Evolutionary conservation across 2,113 vertebrate genomes (phyloP).

Genomic region (Tachuris rubrigastra): DNA sequence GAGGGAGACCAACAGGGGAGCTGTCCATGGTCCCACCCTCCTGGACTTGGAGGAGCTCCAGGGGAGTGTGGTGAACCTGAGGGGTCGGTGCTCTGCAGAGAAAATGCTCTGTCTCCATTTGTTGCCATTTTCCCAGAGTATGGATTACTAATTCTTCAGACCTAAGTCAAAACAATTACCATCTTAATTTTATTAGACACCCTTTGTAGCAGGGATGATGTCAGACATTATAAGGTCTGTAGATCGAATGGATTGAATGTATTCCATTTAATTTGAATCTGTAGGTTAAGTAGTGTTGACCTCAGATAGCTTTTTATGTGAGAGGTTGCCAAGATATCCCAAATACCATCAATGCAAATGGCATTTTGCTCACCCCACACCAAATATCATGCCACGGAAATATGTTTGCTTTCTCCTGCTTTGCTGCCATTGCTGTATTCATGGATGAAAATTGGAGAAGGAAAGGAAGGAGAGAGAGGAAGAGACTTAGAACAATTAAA

Average conservation of each 20-base stretch:
- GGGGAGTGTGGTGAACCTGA: background rate
- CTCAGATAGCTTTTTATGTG: background rate
- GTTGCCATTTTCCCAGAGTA: background rate
- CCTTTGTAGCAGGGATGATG: background rate
- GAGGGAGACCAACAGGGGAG: fast-evolving
- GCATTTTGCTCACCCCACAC: fast-evolving
- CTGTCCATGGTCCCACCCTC: background rate
- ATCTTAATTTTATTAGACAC: conserved; percentile 15
- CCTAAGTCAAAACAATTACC: background rate
- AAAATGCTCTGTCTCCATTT: background rate
- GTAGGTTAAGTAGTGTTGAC: conserved; percentile 21
- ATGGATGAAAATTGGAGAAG: background rate
- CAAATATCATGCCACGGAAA: background rate
- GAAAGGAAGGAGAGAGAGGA: background rate
- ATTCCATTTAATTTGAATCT: background rate
- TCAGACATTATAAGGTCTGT: conserved; percentile 1
- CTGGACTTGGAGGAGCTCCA: background rate
- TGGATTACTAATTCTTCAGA: background rate
- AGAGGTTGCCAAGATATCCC: background rate
- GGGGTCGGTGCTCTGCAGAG: fast-evolving
- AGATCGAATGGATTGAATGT: background rate
- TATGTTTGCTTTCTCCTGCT: background rate
- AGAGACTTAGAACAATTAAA: background rate
- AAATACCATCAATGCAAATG: background rate
- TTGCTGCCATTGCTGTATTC: background rate